These are phyloP conservation scores for Sciurus carolinensis DNA, from an alignment of 2,797 vertebrate genomes.

Conservation along the genomic window DNA sequence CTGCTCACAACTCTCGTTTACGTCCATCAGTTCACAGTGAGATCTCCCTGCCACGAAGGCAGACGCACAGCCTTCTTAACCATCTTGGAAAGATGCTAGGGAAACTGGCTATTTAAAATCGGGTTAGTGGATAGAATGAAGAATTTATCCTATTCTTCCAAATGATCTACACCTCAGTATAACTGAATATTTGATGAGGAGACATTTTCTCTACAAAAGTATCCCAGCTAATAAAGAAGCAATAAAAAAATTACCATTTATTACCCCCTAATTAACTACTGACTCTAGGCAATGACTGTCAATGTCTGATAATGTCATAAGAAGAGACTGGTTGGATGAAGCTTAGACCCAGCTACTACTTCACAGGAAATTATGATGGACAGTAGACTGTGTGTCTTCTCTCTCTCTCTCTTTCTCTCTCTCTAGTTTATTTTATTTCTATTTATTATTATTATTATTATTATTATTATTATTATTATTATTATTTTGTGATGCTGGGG, in stretches of 20 bases:
- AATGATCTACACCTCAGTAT: not conserved
- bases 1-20: not conserved
- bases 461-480: no score
- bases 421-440: no score
- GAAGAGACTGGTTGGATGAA: not conserved
- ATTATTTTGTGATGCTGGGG: no score
- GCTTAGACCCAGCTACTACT: not conserved
- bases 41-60: not conserved
- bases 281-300: not conserved
- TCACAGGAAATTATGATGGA: slow-evolving; percentile 2
- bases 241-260: not conserved
- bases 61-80: not conserved
- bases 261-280: not conserved
- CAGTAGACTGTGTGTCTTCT: not conserved
- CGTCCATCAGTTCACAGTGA: not conserved
- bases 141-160: not conserved
- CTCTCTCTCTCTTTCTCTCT: no score
- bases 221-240: slow-evolving; percentile 28
- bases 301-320: not conserved
- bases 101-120: not conserved
- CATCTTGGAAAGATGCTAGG: not conserved
- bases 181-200: not conserved
- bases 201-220: not conserved
- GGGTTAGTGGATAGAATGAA: not conserved
- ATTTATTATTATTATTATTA: no score